Evolutionary conservation across 1,140 invertebrate species (phyloP).

Genomic region (Euura lappo): DNA sequence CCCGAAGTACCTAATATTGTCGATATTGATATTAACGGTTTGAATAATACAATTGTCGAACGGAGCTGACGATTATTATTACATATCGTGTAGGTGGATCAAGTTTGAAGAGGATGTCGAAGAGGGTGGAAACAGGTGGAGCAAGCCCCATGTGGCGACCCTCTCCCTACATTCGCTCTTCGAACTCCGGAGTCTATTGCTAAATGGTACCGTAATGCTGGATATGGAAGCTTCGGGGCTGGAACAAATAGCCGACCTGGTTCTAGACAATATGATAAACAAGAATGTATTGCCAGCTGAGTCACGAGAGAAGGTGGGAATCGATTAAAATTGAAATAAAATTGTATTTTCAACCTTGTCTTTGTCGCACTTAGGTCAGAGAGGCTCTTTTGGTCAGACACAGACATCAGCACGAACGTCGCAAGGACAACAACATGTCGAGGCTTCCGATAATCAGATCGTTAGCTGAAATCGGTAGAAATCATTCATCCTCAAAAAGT

Average conservation of each 20-base stretch:
- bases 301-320: slow-evolving; percentile 75
- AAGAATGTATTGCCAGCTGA: slow-evolving; percentile 76
- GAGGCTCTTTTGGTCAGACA: slow-evolving; percentile 90
- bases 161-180: slow-evolving; percentile 90
- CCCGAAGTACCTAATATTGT: too few relatives aligned
- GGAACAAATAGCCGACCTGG: slow-evolving; percentile 87
- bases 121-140: slow-evolving; percentile 93
- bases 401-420: slow-evolving; percentile 92
- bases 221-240: slow-evolving; percentile 88
- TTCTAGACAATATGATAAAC: slow-evolving; percentile 91
- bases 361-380: slow-evolving; percentile 62
- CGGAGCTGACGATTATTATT: too few relatives aligned
- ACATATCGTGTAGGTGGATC: slow-evolving; percentile 75
- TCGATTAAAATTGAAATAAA: neutral
- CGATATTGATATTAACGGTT: too few relatives aligned
- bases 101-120: slow-evolving; percentile 96
- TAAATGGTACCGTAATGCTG: slow-evolving; percentile 90
- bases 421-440: slow-evolving; percentile 80
- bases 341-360: slow-evolving; percentile 9
- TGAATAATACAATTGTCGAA: too few relatives aligned
- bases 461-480: slow-evolving; percentile 94
- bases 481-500: slow-evolving; percentile 96
- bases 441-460: slow-evolving; percentile 93
- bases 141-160: slow-evolving; percentile 93
- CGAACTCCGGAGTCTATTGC: slow-evolving; percentile 83